Evolutionary conservation across 2,797 vertebrate genomes (phyloP).

Genomic region (Coluber constrictor): DNA sequence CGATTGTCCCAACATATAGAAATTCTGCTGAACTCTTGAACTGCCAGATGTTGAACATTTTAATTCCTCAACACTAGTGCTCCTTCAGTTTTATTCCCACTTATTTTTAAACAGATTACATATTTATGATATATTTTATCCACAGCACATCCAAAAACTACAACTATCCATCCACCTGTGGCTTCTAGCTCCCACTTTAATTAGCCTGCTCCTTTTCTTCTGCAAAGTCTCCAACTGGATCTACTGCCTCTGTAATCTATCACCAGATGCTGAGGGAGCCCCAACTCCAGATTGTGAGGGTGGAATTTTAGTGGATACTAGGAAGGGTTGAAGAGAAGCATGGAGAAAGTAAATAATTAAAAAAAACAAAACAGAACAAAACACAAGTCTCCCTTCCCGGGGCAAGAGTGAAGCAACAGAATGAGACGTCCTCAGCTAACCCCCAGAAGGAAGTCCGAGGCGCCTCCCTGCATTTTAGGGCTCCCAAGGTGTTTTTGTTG

Average conservation of each 20-base stretch:
- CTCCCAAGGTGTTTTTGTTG: not conserved
- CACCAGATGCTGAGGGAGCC: not conserved
- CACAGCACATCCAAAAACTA: not conserved
- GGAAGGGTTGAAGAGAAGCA: not conserved
- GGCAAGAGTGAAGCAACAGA: accelerated
- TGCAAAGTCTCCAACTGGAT: not conserved
- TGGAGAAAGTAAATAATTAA: not conserved
- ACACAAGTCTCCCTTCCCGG: not conserved
- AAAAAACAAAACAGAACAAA: not conserved
- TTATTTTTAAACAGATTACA: not conserved
- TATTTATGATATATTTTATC: not conserved
- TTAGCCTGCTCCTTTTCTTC: not conserved
- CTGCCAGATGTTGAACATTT: not conserved
- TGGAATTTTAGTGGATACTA: not conserved
- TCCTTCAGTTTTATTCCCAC: not conserved
- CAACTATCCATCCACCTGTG: not conserved
- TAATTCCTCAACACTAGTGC: not conserved
- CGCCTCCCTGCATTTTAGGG: accelerated
- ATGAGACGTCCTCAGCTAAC: not conserved
- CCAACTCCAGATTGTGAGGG: not conserved
- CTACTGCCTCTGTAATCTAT: not conserved
- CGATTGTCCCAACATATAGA: too few relatives aligned
- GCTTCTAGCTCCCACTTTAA: not conserved
- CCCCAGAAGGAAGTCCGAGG: not conserved
- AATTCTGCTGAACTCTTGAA: not conserved